Evolutionary conservation across 2,888 invertebrate genomes (phyloP).

Genomic region (Diaperis boleti): DNA sequence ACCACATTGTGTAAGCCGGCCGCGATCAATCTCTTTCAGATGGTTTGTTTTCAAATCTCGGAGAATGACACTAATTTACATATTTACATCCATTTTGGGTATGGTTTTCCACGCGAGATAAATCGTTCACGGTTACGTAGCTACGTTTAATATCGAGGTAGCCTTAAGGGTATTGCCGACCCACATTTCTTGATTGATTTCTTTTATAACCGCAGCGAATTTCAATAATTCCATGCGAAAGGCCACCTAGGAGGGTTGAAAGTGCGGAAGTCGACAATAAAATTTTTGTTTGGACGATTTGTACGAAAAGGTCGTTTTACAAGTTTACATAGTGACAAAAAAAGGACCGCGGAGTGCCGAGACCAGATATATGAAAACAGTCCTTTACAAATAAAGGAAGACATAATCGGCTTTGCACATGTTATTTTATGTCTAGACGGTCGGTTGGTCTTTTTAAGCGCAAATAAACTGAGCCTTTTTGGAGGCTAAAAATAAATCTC

Average conservation of each 20-base stretch:
- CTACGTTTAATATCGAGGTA: too few species aligned
- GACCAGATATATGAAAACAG: background rate
- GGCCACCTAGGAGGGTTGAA: slow-evolving; percentile 26
- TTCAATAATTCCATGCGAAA: too few species aligned
- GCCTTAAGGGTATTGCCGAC: background rate
- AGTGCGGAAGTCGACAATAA: slow-evolving; percentile 29
- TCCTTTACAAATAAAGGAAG: slow-evolving; percentile 16
- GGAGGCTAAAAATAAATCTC: slow-evolving; percentile 7
- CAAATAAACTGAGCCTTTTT: slow-evolving; percentile 2
- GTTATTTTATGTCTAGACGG: slow-evolving; percentile 17
- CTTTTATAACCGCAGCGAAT: background rate
- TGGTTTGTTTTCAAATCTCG: background rate
- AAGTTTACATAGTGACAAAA: slow-evolving; percentile 16
- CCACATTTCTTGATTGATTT: background rate
- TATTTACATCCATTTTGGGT: slow-evolving; percentile 9
- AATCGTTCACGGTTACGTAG: slow-evolving; percentile 1
- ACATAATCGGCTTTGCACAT: slow-evolving; percentile 20
- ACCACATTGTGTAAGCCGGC: slow-evolving; percentile 22
- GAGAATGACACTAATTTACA: slow-evolving; percentile 23
- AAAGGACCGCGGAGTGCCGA: slow-evolving; percentile 8
- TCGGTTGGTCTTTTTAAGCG: background rate
- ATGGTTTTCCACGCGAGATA: background rate
- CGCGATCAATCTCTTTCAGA: slow-evolving; percentile 26
- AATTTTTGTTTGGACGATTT: slow-evolving; percentile 29
- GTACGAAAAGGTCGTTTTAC: slow-evolving; percentile 20